phyloP scores from a whole-genome alignment of 2,113 vertebrate species.

The Spea bombifrons region DNA sequence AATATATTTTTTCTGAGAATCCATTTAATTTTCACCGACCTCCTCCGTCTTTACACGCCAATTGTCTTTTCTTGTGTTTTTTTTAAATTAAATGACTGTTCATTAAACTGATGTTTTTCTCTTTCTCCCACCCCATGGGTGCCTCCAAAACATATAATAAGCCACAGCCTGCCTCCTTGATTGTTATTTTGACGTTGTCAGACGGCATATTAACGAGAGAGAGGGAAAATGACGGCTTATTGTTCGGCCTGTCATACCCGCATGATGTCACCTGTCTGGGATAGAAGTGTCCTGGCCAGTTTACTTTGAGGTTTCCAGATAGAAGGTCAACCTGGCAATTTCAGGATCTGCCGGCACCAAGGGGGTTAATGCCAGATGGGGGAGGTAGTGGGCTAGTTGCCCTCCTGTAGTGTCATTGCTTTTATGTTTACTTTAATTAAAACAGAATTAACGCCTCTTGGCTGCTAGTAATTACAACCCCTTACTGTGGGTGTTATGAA shows the following conservation, averaged over 20 bases:
- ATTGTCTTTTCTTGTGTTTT: constrained; percentile 7
- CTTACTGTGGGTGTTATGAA: constrained; percentile 36
- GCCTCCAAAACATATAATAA: constrained; percentile 27
- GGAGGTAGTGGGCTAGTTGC: neutral
- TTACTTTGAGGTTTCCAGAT: no score
- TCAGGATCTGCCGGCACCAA: no score
- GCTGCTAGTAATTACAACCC: constrained; percentile 37
- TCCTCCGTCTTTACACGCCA: constrained; percentile 18
- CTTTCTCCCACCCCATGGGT: constrained; percentile 23
- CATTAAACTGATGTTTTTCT: constrained; percentile 26
- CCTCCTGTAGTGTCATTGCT: constrained; percentile 39
- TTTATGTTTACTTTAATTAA: constrained; percentile 48
- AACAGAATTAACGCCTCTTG: constrained; percentile 37
- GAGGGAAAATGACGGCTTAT: constrained; percentile 6
- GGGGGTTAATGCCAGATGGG: constrained; percentile 4
- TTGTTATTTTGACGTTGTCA: constrained; percentile 26
- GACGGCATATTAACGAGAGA: constrained; percentile 22
- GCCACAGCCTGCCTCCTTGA: constrained; percentile 2
- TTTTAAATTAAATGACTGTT: constrained; percentile 20
- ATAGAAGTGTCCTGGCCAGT: neutral
- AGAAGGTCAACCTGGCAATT: neutral
- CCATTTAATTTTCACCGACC: neutral
- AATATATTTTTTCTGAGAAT: neutral
- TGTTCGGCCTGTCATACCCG: constrained; percentile 1
- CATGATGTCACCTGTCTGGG: constrained; percentile 33